Evolutionary conservation across 2,797 vertebrate genomes (phyloP).

Genomic region (Thunnus albacares): DNA sequence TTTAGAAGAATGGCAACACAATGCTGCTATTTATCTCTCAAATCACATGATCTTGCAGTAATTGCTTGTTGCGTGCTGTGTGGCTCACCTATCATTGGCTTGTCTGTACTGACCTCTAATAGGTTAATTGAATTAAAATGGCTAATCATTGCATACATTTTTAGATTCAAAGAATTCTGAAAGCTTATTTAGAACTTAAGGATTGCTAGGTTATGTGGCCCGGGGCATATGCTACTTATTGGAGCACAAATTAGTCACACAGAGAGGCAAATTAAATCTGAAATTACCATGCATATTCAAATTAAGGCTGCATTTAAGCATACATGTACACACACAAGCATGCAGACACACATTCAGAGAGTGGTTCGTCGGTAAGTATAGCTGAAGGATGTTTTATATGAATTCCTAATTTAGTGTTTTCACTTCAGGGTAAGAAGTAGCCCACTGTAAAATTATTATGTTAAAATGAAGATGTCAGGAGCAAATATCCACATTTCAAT

Average conservation of each 20-base stretch:
- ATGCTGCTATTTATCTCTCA: conserved; percentile 1
- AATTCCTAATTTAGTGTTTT: conserved; percentile 72
- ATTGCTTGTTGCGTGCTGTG: conserved; percentile 30
- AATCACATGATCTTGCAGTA: conserved; percentile 13
- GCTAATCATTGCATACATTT: conserved; percentile 65
- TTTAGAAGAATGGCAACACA: not conserved
- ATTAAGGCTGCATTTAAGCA: conserved; percentile 70
- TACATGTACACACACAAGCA: conserved; percentile 57
- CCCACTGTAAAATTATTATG: conserved; percentile 59
- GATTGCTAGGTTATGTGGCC: conserved; percentile 66
- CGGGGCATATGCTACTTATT: conserved; percentile 76
- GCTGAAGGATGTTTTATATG: conserved; percentile 73
- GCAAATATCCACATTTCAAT: conserved; percentile 43
- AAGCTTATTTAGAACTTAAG: conserved; percentile 67
- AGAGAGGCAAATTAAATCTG: conserved; percentile 78
- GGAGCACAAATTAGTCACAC: conserved; percentile 81
- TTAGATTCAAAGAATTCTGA: conserved; percentile 55
- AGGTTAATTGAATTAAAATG: conserved; percentile 73
- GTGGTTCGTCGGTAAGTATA: conserved; percentile 57
- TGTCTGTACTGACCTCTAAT: conserved; percentile 49
- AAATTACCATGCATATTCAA: conserved; percentile 83
- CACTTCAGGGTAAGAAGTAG: conserved; percentile 56
- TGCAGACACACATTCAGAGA: conserved; percentile 44
- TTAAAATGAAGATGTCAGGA: conserved; percentile 54
- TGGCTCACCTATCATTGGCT: conserved; percentile 45